Conservation (phyloP, 2,888 invertebrate genomes). For the Meghimatium bilineatum region DNA sequence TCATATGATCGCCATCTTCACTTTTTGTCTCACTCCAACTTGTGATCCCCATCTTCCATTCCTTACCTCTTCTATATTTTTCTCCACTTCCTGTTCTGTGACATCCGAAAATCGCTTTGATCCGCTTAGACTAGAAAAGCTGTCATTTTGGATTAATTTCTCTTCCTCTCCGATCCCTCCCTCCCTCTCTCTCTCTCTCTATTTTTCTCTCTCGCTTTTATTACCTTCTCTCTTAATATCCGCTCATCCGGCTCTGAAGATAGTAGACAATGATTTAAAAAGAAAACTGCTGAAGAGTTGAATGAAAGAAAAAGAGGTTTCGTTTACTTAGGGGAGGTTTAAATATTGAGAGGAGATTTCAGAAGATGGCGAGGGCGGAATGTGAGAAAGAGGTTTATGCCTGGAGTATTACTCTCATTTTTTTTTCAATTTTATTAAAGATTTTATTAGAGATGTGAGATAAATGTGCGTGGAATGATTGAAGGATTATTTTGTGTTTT, state of each 20-base stretch:
- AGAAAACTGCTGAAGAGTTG: neutral
- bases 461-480: too few relatives aligned
- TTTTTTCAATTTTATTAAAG: too few relatives aligned
- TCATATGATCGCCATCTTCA: neutral
- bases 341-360: neutral
- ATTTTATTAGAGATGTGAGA: too few relatives aligned
- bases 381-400: neutral
- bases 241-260: neutral
- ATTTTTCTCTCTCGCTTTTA: neutral
- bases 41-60: neutral
- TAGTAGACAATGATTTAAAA: neutral
- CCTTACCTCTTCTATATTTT: neutral
- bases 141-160: neutral
- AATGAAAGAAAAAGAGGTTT: neutral
- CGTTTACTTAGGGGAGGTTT: neutral
- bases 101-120: slow-evolving; percentile 11
- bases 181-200: too few relatives aligned
- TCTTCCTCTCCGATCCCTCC: too few relatives aligned
- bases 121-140: neutral
- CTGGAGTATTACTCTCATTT: neutral
- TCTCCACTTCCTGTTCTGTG: slow-evolving; percentile 2
- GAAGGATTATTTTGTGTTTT: too few relatives aligned
- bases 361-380: neutral
- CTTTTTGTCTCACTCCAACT: neutral
- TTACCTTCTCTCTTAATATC: neutral